Percentiles rank a stretch among this genome's conserved stretches.
These are phyloP conservation scores for Conistra vaccinii DNA, from an alignment of 2,888 invertebrate genomes.

Conservation along the genomic window DNA sequence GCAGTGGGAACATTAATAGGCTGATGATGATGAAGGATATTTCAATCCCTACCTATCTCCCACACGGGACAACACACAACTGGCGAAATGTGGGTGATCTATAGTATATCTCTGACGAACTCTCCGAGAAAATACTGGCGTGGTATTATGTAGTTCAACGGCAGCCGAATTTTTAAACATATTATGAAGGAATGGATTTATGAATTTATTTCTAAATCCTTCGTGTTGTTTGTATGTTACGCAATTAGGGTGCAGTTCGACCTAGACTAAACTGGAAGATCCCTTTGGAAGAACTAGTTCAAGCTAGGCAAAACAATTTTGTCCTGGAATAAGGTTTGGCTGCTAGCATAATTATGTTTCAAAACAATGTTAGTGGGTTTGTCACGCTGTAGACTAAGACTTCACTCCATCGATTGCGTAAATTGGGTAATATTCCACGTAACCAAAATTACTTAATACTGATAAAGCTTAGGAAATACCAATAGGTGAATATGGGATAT, in stretches of 20 bases:
- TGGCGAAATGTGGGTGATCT: background rate
- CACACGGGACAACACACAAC: background rate
- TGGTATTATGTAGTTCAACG: background rate
- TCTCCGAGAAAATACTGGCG: too few species aligned
- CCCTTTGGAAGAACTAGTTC: background rate
- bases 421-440: background rate
- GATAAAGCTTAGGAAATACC: background rate
- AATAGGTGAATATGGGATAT: too few species aligned
- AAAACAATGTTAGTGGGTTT: background rate
- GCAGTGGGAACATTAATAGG: too few species aligned
- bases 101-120: background rate
- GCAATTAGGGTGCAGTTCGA: too few species aligned
- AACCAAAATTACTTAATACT: too few species aligned
- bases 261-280: too few species aligned
- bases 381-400: background rate
- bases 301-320: background rate
- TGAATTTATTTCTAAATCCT: too few species aligned
- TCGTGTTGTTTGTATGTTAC: too few species aligned
- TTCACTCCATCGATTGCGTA: background rate
- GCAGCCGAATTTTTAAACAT: background rate
- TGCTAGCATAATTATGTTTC: background rate
- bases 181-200: too few species aligned
- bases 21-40: too few species aligned
- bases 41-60: background rate
- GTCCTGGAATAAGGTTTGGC: background rate